Evolutionary conservation across 2,797 vertebrate species (phyloP), one percentile per base, ranked within the genome.

Genomic region (Hirundo rustica): DNA sequence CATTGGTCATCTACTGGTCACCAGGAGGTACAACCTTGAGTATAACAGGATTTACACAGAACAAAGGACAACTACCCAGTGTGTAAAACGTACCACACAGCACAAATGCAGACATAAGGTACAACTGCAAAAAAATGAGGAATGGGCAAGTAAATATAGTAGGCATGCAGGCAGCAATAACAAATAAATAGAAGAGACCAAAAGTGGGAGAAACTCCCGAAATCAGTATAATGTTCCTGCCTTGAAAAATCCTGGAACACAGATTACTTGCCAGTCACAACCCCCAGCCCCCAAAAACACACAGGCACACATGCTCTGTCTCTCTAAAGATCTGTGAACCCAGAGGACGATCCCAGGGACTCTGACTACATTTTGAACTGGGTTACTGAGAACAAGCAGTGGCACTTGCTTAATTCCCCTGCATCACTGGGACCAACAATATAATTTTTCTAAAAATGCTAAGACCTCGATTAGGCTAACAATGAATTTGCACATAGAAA

Each of bases 311-410:
- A 3, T 44, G 7, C 14, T 54, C 34, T 57, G 23, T 60, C 44
- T 85, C 27, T 36, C 44, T 38, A 13, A 45, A 55, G 25, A 51
- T 57, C 15, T 61, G 3, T 1, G 48, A 53, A 68, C 13, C 5
- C 34, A 77, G 70, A 88, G 7, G 19, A 32, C 38, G n/a, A 85
- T 36, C 6, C 27, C 27, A 2, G 36, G 21, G 74, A 34, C 11
- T 14, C 34, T 0, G 0, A 32, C 7, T 11, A 26, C 10, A 66
- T 32, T 73, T 14, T 40, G 22, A 76, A 29, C 40, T 0, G 0
- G 45, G 26, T 53, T 58, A 68, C 36, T 14, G 48, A 87, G 40
- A 82, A 85, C 8, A 32, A 89, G 53, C n/a, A 89, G 34, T 7
- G 54, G 9, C 38, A 55, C 20, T 85, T 60, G 16, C 13, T 42